Evolutionary conservation across 2,113 vertebrate species (phyloP), one percentile per base, ranked within the genome.

Genomic region (Pseudopodoces humilis): DNA sequence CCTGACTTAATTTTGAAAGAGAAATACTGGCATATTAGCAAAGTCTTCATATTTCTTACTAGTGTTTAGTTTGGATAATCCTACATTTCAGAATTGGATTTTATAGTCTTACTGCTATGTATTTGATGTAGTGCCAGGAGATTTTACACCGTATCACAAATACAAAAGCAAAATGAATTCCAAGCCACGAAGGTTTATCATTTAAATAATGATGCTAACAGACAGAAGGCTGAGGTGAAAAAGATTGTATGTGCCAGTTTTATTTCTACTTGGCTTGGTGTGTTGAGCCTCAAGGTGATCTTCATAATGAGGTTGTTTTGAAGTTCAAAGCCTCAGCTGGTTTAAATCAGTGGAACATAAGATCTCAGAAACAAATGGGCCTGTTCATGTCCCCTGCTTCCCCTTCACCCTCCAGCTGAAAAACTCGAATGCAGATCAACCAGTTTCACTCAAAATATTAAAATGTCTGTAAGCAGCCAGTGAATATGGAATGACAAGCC

Each of bases 61-160:
- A 43, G 37, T 83, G 65, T 94, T 95, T 88, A 78, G 90, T 94
- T 93, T 93, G 93, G 86, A 90, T 93, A 96, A 96, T 95, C 79
- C 69, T 86, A 17, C 37, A 16, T 78, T 96, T 95, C 83, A 86
- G 64, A 86, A 79, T 59, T 92, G 83, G 77, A 77, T 96, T 96
- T 92, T 72, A 23, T 41, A n/a, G 81, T 87, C 55, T 89, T 82
- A 89, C 44, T 63, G 92, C 67, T 92, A 4, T 82, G 71, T 77
- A 64, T 93, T 86, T 96, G 91, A 96, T 94, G 81, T 88, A 64
- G 67, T 80, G 88, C 80, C 83, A 88, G 58, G 58, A 83, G 76
- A 72, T 71, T 75, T 46, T 80, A 55, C 31, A 35, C 52, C 1
- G 0, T 63, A 67, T 86, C 9, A 4, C 76, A 86, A 81, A 88